Evolutionary conservation across 2,113 vertebrate genomes (phyloP), one percentile per base, ranked within the genome.

Genomic region (Propithecus coquereli): DNA sequence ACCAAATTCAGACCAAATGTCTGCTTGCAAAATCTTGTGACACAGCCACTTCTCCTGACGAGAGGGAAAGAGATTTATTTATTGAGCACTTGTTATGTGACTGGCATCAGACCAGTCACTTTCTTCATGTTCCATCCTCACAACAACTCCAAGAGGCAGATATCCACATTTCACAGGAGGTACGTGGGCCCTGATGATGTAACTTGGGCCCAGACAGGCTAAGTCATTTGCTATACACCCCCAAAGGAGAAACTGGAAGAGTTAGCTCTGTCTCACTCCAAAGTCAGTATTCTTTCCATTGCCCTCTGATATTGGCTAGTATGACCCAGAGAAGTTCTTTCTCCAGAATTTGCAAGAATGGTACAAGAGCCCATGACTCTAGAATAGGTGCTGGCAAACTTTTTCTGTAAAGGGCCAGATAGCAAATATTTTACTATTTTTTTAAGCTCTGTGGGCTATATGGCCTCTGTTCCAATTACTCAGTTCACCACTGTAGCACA

Each of bases 1-100:
- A 59, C 47, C 86, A 95, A 94, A 89, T 92, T 91, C 86, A 93
- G 92, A 83, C 63, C 57, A 96, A 92, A 95, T 65, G 87, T 90
- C 89, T 96, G 80, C 65, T 91, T 89, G 89, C 27, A 92, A n/a
- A 79, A 74, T 43, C 91, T 90, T 71, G n/a, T 81, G 86, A 65
- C 76, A 70, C 0, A 34, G 77, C 65, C 66, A 40, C 59, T 81
- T 18, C 59, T 66, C 77, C 82, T 13, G 30, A 91, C 22, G 13
- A 66, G 81, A 65, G 13, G 70, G 66, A 70, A 71, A 25, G 40
- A 43, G n/a, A 65, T 66, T 32, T 17, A 50, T 52, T 76, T 50
- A 34, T 0, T 32, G 73, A 90, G 47, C 65, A 89, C 16, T 74
- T 86, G 27, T n/a, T 73, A 37, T 4, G 27, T 66, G 34, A 81